Evolutionary conservation across 1,140 invertebrate species (phyloP).

Genomic region (Papilio dardanus): DNA sequence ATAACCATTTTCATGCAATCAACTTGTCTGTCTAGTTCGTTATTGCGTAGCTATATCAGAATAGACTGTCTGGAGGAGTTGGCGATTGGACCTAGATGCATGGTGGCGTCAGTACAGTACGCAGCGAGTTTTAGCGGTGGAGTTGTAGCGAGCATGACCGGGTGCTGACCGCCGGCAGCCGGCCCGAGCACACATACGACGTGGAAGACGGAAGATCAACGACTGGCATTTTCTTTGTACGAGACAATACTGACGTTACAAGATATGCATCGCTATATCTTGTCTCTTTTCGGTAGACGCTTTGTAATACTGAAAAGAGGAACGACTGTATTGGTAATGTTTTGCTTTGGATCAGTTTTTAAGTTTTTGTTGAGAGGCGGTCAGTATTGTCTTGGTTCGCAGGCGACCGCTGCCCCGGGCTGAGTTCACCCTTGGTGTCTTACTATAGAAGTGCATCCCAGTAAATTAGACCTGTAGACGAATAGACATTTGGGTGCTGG

Average conservation of each 20-base stretch:
- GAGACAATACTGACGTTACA: constrained; percentile 60
- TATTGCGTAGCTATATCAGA: not conserved
- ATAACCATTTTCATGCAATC: not conserved
- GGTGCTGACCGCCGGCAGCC: constrained; percentile 42
- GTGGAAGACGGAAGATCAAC: constrained; percentile 56
- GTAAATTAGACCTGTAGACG: constrained; percentile 70
- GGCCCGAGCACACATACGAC: constrained; percentile 42
- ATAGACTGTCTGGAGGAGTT: constrained; percentile 37
- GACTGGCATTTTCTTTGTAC: constrained; percentile 46
- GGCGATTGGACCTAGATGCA: constrained; percentile 64
- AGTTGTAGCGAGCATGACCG: constrained; percentile 59
- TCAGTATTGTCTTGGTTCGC: constrained; percentile 61
- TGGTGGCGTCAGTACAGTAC: constrained; percentile 51
- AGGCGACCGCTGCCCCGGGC: constrained; percentile 50
- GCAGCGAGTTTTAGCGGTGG: constrained; percentile 56
- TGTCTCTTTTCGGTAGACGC: not conserved
- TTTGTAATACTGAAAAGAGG: constrained; percentile 17
- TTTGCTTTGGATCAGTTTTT: not conserved
- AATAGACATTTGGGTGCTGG: constrained; percentile 72
- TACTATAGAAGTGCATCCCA: constrained; percentile 77
- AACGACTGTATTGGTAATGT: not conserved
- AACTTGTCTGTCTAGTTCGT: constrained; percentile 11
- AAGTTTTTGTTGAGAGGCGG: not conserved
- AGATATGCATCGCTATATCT: not conserved
- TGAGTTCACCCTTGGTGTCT: constrained; percentile 66